phyloP scores from a whole-genome alignment of 2,797 vertebrate genomes.

The Taeniopygia guttata region DNA sequence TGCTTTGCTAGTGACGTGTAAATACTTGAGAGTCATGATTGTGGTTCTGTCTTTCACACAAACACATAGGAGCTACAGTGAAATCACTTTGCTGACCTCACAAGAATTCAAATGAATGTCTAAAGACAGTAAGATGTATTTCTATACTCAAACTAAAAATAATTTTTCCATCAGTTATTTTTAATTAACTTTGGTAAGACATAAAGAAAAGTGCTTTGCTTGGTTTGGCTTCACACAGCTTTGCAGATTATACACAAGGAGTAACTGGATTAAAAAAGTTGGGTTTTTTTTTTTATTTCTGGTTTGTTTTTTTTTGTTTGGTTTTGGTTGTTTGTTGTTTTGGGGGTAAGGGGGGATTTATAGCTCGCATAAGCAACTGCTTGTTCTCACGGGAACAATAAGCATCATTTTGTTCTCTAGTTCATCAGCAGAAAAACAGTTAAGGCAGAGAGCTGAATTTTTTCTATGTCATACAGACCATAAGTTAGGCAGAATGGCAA shows the following conservation, averaged over 20 bases:
- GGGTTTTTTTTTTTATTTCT: accelerated
- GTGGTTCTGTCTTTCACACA: neutral
- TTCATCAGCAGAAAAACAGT: neutral
- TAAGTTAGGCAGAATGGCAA: neutral
- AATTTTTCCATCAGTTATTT: neutral
- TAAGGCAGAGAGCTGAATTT: neutral
- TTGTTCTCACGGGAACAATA: neutral
- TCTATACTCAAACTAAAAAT: neutral
- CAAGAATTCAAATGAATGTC: neutral
- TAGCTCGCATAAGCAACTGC: neutral
- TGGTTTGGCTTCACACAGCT: neutral
- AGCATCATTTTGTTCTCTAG: neutral
- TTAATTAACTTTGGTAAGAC: neutral
- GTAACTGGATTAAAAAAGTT: neutral
- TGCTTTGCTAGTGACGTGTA: neutral
- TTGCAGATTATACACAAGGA: neutral
- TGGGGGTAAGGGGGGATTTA: accelerated
- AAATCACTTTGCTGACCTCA: neutral
- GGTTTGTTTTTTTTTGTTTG: neutral
- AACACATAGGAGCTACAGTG: neutral
- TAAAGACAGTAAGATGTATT: neutral
- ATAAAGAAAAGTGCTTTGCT: neutral
- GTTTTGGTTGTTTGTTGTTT: neutral
- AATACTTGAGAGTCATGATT: neutral
- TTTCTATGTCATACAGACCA: neutral